A percentile compares a stretch with the other conserved stretches of the same genome.
These are phyloP conservation scores for Zosterops pallidus DNA, from an alignment of 2,113 vertebrate species.

Conservation along the genomic window DNA sequence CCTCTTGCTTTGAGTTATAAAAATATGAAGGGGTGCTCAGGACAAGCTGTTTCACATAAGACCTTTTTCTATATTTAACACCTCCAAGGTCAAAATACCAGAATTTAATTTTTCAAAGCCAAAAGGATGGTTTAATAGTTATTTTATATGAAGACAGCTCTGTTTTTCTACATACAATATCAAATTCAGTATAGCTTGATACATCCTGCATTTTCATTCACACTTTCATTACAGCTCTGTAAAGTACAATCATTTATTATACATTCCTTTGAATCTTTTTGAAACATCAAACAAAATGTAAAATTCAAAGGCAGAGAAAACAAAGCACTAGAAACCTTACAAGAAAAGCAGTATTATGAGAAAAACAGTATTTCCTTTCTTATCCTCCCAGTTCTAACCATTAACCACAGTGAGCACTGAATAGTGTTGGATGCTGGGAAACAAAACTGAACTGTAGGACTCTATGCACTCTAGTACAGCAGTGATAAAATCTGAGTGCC, in stretches of 20 bases:
- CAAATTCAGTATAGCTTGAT: background rate
- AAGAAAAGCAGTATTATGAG: background rate
- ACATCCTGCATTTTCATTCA: background rate
- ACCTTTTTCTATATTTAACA: background rate
- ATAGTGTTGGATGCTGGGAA: background rate
- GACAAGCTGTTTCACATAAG: slow-evolving; percentile 10
- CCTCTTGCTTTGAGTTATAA: background rate
- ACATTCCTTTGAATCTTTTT: background rate
- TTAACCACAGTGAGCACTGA: background rate
- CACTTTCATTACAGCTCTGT: background rate
- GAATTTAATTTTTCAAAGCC: slow-evolving; percentile 32
- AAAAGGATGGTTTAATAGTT: slow-evolving; percentile 24
- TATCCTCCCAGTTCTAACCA: background rate
- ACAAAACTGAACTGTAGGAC: background rate
- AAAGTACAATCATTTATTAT: slow-evolving; percentile 37
- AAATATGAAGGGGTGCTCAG: background rate
- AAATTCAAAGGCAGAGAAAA: slow-evolving; percentile 1
- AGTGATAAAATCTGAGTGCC: background rate
- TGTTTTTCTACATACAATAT: background rate
- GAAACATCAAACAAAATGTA: slow-evolving; percentile 3
- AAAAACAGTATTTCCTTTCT: background rate
- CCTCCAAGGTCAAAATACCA: background rate
- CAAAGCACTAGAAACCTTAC: background rate
- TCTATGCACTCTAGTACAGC: background rate
- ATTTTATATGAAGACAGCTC: background rate